phyloP scores from a whole-genome alignment of 2,888 invertebrate genomes.

The Cryptosula pallasiana region DNA sequence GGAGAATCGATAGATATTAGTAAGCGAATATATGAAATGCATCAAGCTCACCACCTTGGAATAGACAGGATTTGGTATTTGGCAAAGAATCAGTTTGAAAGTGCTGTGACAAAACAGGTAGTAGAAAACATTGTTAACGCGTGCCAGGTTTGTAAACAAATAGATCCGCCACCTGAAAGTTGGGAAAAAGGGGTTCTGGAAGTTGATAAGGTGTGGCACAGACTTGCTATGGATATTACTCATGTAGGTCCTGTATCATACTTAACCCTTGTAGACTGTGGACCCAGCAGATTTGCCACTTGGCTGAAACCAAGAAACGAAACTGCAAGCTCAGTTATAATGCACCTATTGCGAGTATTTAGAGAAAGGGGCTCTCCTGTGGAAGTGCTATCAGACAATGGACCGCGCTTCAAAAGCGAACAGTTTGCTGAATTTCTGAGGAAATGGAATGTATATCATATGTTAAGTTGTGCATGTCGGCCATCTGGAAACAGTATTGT shows the following conservation, averaged over 20 bases:
- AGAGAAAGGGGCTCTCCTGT: slow-evolving; percentile 24
- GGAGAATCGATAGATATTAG: background rate
- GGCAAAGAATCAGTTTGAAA: background rate
- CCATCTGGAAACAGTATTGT: slow-evolving; percentile 27
- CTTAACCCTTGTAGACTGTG: slow-evolving; percentile 23
- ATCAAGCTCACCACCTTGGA: background rate
- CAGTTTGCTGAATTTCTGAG: background rate
- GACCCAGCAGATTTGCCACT: slow-evolving; percentile 15
- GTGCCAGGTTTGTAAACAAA: background rate
- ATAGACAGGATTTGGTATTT: background rate
- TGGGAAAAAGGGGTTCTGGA: slow-evolving; percentile 12
- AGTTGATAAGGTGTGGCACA: background rate
- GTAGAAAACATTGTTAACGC: slow-evolving; percentile 5
- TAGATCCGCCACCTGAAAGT: slow-evolving; percentile 4
- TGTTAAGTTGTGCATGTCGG: slow-evolving; percentile 25
- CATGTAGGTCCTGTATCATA: background rate
- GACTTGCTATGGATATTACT: slow-evolving; percentile 19
- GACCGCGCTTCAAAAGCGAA: background rate
- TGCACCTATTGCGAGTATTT: background rate
- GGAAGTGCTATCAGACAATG: slow-evolving; percentile 26
- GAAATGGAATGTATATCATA: slow-evolving; percentile 24
- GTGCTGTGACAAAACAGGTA: background rate
- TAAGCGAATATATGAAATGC: background rate
- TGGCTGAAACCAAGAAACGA: background rate
- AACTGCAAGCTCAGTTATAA: background rate